Base-by-base conservation (phyloP, 2,888 invertebrate genomes). In the Beris morrisii region DNA sequence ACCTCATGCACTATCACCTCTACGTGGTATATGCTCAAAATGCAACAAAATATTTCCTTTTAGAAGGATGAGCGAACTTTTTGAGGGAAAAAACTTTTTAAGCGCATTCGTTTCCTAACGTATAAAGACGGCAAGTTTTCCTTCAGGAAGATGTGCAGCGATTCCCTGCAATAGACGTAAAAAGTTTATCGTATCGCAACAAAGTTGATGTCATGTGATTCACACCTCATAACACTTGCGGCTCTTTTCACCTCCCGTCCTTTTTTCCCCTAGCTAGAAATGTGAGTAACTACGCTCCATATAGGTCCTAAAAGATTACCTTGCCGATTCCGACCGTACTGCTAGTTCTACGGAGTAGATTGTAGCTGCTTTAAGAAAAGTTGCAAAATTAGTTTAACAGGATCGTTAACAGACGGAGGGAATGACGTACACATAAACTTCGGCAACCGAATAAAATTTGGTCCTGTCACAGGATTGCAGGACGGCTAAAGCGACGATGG, bases 171-270 rank as follows among this genome's bases (percentile, higher is more conserved):
- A 56, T 56, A 56, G 56, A 28, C 44, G 32, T 57, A 44, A 57
- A 54, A 56, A 56, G 28, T 56, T 56, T 32, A 22, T 12, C 44
- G 22, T 22, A 22, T 15, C 44, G 43, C 28, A 13, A 44, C 31
- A 43, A 57, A 57, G 57, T 57, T 57, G 28, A 57, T 44, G 57
- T 57, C 44, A 57, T 57, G 57, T 22, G 44, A 57, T 57, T 57
- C 57, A 44, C 57, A 57, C 57, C 57, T 57, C 43, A 43, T 43
- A 56, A 22, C 12, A 31, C 54, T 54, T 30, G 22, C 11, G 44
- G n/a, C 22, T 22, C 44, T 45, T 44, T 45, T 9, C 43, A 11
- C 13, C 52, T 3, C 11, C 2, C 53, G 12, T 5, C n/a, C 53
- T 4, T 53, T 53, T 31, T 22, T 53, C 12, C 28, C 4, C 30